Conservation (phyloP, 1,140 invertebrate species). For the Zaprionus africanus region DNA sequence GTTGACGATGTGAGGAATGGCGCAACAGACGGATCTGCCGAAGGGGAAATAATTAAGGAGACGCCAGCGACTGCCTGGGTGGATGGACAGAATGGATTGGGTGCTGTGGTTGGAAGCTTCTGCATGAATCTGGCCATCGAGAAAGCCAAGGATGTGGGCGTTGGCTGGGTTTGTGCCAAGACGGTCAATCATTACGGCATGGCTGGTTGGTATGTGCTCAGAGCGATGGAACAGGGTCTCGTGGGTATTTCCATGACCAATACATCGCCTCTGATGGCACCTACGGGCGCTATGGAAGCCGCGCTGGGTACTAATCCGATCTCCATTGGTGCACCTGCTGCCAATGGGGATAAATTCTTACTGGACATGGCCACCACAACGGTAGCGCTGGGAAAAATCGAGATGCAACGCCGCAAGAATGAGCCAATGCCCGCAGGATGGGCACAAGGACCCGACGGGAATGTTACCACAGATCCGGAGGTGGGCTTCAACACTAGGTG, state of each 20-base stretch:
- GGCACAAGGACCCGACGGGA: conserved; percentile 91
- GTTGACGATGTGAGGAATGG: conserved; percentile 87
- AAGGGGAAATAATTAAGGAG: conserved; percentile 89
- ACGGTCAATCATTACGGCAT: conserved; percentile 87
- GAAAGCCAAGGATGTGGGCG: conserved; percentile 92
- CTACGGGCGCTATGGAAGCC: conserved; percentile 91
- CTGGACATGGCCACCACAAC: conserved; percentile 97
- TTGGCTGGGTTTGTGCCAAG: conserved; percentile 94
- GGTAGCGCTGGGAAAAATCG: conserved; percentile 89
- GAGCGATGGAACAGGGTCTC: conserved; percentile 90
- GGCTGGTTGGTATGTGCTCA: conserved; percentile 93
- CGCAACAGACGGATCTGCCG: conserved; percentile 85
- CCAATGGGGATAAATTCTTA: conserved; percentile 89
- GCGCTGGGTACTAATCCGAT: conserved; percentile 96
- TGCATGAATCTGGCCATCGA: conserved; percentile 95
- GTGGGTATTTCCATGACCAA: conserved; percentile 97
- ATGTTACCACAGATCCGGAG: conserved; percentile 87
- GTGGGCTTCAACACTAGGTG: conserved; percentile 88
- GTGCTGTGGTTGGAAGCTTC: conserved; percentile 95
- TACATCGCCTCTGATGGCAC: conserved; percentile 94
- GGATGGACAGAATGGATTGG: conserved; percentile 92
- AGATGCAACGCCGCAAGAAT: conserved; percentile 90
- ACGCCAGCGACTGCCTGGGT: conserved; percentile 92
- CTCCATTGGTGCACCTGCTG: conserved; percentile 91
- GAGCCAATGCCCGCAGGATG: conserved; percentile 91